Percentiles rank a stretch among this genome's conserved stretches.
phyloP scores from a whole-genome alignment of 1,140 invertebrate genomes.

The Octopus sinensis region DNA sequence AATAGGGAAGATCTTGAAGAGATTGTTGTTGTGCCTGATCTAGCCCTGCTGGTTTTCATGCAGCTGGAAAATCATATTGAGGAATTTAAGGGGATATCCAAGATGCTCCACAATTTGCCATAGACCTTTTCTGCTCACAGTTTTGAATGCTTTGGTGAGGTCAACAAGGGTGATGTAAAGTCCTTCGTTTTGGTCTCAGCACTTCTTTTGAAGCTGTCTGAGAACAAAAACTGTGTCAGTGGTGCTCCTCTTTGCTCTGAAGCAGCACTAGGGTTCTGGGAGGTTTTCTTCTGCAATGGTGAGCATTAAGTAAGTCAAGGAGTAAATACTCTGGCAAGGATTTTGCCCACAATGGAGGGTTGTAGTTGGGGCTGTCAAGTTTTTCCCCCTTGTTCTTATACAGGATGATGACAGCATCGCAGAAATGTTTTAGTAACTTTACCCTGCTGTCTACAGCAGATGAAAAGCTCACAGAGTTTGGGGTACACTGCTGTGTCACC shows the following conservation, averaged over 20 bases:
- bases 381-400: too few species aligned
- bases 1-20: background rate
- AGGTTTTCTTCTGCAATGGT: background rate
- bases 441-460: too few species aligned
- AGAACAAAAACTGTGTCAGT: background rate
- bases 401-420: too few species aligned
- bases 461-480: too few species aligned
- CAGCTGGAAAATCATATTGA: background rate
- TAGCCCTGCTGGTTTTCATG: background rate
- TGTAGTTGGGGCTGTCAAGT: background rate
- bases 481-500: too few species aligned
- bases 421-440: too few species aligned
- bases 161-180: background rate
- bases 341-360: background rate
- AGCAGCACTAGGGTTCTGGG: background rate
- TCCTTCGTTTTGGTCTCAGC: background rate
- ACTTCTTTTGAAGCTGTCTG: background rate
- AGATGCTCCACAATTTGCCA: background rate
- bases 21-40: background rate
- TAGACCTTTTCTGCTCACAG: background rate
- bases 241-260: background rate
- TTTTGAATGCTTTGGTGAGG: too few species aligned
- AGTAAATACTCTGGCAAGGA: background rate
- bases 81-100: background rate
- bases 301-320: background rate